phyloP scores from a whole-genome alignment of 2,888 invertebrate genomes.

The Ophonus ardosiacus region DNA sequence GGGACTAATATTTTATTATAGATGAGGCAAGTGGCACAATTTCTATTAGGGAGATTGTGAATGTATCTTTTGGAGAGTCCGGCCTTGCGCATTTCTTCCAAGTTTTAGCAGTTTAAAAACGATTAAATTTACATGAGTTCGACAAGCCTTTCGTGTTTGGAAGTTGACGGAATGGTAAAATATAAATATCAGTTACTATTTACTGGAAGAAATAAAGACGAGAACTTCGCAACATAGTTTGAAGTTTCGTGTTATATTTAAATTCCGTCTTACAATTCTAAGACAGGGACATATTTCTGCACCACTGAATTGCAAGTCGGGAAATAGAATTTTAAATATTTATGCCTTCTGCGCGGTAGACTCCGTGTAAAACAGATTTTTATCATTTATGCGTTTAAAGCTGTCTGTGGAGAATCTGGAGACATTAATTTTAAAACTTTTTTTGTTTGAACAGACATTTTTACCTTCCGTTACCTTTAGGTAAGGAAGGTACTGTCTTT shows the following conservation, averaged over 20 bases:
- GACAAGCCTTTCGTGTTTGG: conserved; percentile 10
- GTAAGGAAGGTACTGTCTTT: too few relatives aligned
- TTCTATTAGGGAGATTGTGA: too few relatives aligned
- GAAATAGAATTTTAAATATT: conserved; percentile 25
- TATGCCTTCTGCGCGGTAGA: background rate
- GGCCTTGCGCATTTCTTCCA: background rate
- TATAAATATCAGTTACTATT: conserved; percentile 14
- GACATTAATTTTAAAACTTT: background rate
- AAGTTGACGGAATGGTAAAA: conserved; percentile 10
- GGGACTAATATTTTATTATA: too few relatives aligned
- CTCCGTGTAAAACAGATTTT: background rate
- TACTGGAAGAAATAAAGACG: background rate
- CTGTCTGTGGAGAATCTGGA: background rate
- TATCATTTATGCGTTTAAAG: background rate
- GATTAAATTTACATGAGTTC: conserved; percentile 44
- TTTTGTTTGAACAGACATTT: background rate
- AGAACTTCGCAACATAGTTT: background rate
- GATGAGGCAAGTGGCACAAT: too few relatives aligned
- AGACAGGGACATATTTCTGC: background rate
- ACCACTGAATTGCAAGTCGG: background rate
- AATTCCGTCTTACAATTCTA: background rate
- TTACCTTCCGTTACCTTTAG: too few relatives aligned
- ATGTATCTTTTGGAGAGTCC: too few relatives aligned
- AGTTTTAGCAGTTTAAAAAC: conserved; percentile 45
- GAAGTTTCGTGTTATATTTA: conserved; percentile 14